Evolutionary conservation across 2,113 vertebrate genomes (phyloP), one percentile per base, ranked within the genome.

Genomic region (Gymnobelideus leadbeateri): DNA sequence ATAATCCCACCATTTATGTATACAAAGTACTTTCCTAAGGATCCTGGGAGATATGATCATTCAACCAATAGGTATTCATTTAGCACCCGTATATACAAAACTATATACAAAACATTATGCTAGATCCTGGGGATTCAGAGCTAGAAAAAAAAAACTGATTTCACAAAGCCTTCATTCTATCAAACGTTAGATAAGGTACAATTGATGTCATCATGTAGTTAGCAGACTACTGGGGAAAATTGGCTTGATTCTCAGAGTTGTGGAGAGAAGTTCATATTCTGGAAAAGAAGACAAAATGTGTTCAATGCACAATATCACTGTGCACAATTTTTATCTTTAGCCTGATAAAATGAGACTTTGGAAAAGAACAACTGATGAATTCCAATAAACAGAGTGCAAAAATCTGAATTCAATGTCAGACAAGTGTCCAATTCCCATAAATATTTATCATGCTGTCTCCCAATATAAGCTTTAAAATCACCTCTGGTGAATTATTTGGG

Each of bases 391-490:
- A 54, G 26, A 92, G 91, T 90, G 26, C 51, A 90, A 51, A 94
- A 92, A 90, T 31, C 51, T 46, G 46, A 95, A 51, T n/a, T 95
- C 77, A 61, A 24, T 53, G 46, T 89, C 97, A 94, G 51, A 95
- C 94, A 89, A 97, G 91, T 91, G 52, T 61, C 91, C 24, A 47
- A 61, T 10, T 26, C 61, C 95, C 46, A 93, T 97, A 92, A 96
- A 97, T 96, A 97, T 96, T 94, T 92, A 96, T 77, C 47, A 92
- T 77, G 5, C 89, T 94, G 31, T 95, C 84, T 94, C 89, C 37
- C 95, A 94, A 92, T 53, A 12, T 25, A 43, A 91, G 24, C n/a
- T 92, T 94, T 90, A 92, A 94, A 53, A 77, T 92, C 25, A 21
- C 84, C 55, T 92, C 6, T 89, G 50, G 24, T 89, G 47, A 94